Evolutionary conservation across 2,113 vertebrate species (phyloP).

Genomic region (Daboia siamensis): DNA sequence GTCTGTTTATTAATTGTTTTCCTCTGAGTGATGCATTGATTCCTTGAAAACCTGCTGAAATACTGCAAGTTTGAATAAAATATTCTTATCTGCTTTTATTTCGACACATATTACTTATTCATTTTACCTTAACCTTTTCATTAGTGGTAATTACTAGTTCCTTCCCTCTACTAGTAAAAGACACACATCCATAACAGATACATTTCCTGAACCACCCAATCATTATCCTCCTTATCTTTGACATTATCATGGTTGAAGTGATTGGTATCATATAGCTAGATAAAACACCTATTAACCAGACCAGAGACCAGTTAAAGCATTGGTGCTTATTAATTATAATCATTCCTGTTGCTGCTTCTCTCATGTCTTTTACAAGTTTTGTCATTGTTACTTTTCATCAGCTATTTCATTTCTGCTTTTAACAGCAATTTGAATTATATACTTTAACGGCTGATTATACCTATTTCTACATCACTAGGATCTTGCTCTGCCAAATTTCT

Average conservation of each 20-base stretch:
- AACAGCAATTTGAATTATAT: background rate
- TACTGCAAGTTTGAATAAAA: background rate
- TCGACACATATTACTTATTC: background rate
- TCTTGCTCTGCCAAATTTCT: background rate
- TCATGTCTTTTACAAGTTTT: background rate
- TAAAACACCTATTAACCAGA: background rate
- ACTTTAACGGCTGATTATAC: background rate
- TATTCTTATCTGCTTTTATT: background rate
- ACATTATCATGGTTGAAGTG: background rate
- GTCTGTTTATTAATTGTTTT: constrained; percentile 2
- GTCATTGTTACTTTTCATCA: background rate
- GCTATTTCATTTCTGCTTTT: background rate
- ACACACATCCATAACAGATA: background rate
- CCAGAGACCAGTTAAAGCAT: background rate
- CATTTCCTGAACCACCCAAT: background rate
- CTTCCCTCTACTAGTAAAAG: background rate
- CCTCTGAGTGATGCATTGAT: background rate
- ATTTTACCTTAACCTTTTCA: background rate
- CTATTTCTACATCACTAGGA: background rate
- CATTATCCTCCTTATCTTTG: background rate
- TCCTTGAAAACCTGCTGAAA: background rate
- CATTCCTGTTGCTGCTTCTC: background rate
- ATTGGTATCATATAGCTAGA: background rate
- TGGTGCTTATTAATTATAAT: background rate
- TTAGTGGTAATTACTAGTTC: background rate